Evolutionary conservation across 2,797 vertebrate genomes (phyloP).

Genomic region (Leuciscus waleckii): DNA sequence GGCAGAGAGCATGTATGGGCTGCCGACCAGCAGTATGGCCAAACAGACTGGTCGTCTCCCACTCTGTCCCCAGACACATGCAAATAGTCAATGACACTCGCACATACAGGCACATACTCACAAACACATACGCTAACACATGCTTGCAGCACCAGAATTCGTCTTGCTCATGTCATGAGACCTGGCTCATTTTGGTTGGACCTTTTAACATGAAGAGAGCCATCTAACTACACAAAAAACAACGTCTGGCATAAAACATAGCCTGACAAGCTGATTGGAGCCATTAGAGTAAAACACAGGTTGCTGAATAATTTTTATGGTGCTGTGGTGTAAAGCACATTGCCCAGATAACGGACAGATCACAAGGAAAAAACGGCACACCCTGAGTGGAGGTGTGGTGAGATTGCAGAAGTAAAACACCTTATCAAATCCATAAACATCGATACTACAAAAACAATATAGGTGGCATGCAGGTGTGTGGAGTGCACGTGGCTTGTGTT

Average conservation of each 20-base stretch:
- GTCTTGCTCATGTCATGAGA: conserved; percentile 41
- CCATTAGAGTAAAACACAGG: conserved; percentile 44
- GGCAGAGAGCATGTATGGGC: conserved; percentile 65
- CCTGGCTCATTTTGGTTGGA: conserved; percentile 30
- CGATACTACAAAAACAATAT: conserved; percentile 34
- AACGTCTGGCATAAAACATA: conserved; percentile 1
- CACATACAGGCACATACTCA: conserved; percentile 54
- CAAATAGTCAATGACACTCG: conserved; percentile 65
- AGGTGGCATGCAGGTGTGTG: conserved; percentile 1
- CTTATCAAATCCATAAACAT: conserved; percentile 48
- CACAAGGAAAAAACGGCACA: conserved; percentile 63
- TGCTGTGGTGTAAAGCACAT: conserved; percentile 63
- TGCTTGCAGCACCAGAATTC: conserved; percentile 55
- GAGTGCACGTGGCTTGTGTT: not conserved
- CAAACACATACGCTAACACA: conserved; percentile 57
- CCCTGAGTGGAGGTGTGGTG: conserved; percentile 48
- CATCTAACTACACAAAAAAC: not conserved
- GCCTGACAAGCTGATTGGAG: conserved; percentile 46
- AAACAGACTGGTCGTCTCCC: conserved; percentile 81
- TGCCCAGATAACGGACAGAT: conserved; percentile 62
- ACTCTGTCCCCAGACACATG: conserved; percentile 76
- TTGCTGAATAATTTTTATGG: conserved; percentile 1
- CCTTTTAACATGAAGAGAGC: not conserved
- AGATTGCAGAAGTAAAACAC: conserved; percentile 5
- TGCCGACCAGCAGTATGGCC: conserved; percentile 77